Base-by-base conservation (phyloP, 2,113 vertebrate species). In the Ranitomeya imitator region DNA sequence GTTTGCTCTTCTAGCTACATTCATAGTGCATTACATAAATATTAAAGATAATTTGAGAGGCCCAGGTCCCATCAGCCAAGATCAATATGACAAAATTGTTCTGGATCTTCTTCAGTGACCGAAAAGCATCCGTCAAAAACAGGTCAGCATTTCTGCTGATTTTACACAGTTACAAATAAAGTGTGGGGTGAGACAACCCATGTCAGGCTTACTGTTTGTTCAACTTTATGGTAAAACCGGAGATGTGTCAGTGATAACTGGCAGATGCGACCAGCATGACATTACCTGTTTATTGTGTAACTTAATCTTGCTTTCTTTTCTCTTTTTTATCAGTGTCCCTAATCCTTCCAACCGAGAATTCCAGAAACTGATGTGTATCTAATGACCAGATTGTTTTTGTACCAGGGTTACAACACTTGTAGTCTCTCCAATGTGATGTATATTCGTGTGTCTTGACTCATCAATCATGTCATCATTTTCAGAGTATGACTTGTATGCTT, bases 161-260 rank as follows among this genome's bases (percentile, higher is more conserved):
- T 18, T 74, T 83, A 54, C 65, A 63, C 3, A n/a, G n/a, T 19
- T 45, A 80, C 10, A 31, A 76, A 23, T 55, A 88, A 26, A 60
- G 78, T 57, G 82, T 59, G 51, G n/a, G 61, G 79, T 78, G 61
- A 57, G 82, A 21, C 51, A 78, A 76, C 16, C 18, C 65, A 45
- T 65, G 60, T 19, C 81, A 67, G 57, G 10, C 9, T 51, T 63
- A 71, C 45, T 85, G 73, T 89, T 65, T 67, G 14, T 78, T 69
- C 57, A 88, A 77, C 52, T 18, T 71, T 54, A 23, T 67, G 60
- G n/a, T 67, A 57, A 63, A 89, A 57, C 55, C 61, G 67, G 51
- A 55, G 81, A 85, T 85, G 71, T 78, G 87, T 79, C 80, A 65
- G 45, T 84, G 87, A 88, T 88, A 88, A 84, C 37, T 73, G 51